Evolutionary conservation across 2,113 vertebrate genomes (phyloP).

Genomic region (Esox niger): DNA sequence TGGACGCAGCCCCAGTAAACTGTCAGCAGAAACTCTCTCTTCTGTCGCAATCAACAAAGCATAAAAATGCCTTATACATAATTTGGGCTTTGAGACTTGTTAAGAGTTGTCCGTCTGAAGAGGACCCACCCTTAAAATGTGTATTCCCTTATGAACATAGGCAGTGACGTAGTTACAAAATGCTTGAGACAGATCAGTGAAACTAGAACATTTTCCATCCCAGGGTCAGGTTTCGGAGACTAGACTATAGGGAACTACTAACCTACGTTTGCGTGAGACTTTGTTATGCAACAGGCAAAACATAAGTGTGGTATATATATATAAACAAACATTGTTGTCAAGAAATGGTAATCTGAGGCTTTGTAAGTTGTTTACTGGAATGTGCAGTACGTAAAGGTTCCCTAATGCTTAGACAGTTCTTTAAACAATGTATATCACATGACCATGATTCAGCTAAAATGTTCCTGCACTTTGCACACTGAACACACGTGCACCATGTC

Average conservation of each 20-base stretch:
- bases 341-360: not conserved
- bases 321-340: not conserved
- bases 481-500: conserved; percentile 21
- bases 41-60: no score
- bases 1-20: no score
- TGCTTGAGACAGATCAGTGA: no score
- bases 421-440: not conserved
- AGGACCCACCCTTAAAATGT: no score
- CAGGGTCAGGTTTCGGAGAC: no score
- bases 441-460: not conserved
- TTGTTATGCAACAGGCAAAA: not conserved
- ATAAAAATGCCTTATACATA: no score
- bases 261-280: not conserved
- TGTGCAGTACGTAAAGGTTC: not conserved
- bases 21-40: no score
- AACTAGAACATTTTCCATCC: no score
- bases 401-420: not conserved
- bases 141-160: no score
- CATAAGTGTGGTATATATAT: not conserved
- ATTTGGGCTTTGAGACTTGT: no score
- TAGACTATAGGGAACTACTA: not conserved
- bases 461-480: not conserved
- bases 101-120: no score
- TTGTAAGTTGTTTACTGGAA: not conserved
- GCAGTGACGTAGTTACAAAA: no score